Evolutionary conservation across 2,888 invertebrate species (phyloP), one percentile per base, ranked within the genome.

Genomic region (Diarsia mendica): DNA sequence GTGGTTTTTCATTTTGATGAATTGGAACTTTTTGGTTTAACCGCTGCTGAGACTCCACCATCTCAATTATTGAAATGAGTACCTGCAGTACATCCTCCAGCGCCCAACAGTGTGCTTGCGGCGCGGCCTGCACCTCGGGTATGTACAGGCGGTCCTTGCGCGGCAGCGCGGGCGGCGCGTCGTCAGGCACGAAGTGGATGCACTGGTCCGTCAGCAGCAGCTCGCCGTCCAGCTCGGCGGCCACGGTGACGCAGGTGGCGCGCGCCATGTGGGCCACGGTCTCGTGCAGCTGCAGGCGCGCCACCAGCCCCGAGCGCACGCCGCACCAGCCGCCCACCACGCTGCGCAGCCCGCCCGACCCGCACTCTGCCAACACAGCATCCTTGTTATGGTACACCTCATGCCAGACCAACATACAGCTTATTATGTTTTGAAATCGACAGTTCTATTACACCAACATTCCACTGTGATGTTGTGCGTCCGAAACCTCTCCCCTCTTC

Each of bases 151-250:
- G 82, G 3, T n/a, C 82, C 53, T 20, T 9, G 28, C 79, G 51
- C 5, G 64, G n/a, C 55, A 0, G 53, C 97, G 92, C 97, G 48
- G 96, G 94, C 67, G 97, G 96, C 79, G 96, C 96, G 96, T 96
- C 94, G 90, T 97, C 97, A 46, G 94, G 96, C 67, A 96, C 93
- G 91, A 96, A 95, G 91, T 96, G 96, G 67, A 96, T 89, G 83
- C 93, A 91, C 79, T 97, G 97, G 92, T 98, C 98, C 72, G 98
- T 98, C 71, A 99, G 97, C 77, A 99, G 97, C 84, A 99, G 97
- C 96, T 99, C 99, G 48, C 98, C 99, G 77, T 97, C 96, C 87
- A 98, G 97, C 94, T 98, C 98, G 75, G 97, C 97, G 83, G 98
- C 98, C 10, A 98, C 98, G 1, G 98, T 98, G 81, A 99, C 97